phyloP scores from a whole-genome alignment of 2,113 vertebrate genomes.

The Rhegmatorhina hoffmannsi region DNA sequence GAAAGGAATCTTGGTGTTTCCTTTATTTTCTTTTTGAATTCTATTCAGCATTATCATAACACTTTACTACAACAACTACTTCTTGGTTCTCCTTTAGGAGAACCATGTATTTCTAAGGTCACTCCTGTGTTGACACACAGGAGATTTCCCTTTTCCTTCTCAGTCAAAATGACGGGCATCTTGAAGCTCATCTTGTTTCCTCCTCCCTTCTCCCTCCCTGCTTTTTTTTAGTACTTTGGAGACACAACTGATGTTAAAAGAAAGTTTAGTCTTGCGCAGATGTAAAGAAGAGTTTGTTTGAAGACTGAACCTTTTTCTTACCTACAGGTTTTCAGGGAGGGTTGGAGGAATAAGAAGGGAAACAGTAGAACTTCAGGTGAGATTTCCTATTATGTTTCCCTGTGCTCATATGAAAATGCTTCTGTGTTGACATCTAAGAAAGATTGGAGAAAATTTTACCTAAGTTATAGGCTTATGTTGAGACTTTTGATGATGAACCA shows the following conservation, averaged over 20 bases:
- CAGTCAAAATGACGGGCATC: neutral
- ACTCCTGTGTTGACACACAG: neutral
- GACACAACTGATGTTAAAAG: neutral
- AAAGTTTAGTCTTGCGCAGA: neutral
- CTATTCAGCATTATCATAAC: neutral
- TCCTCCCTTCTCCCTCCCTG: neutral
- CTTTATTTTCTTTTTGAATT: neutral
- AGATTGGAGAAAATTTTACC: neutral
- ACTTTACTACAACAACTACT: neutral
- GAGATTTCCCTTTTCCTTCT: neutral
- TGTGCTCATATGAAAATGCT: neutral
- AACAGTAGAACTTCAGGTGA: neutral
- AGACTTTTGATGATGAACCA: neutral
- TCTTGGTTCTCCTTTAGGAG: neutral
- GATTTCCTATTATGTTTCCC: neutral
- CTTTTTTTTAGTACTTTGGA: neutral
- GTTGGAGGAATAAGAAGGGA: neutral
- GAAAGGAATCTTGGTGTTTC: neutral
- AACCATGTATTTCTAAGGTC: neutral
- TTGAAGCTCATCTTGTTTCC: neutral
- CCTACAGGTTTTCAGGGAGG: neutral
- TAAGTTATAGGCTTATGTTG: neutral
- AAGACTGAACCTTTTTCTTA: neutral
- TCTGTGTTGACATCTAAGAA: neutral
- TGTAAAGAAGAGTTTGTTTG: neutral